Evolutionary conservation across 2,113 vertebrate species (phyloP).

Genomic region (Microcebus murinus): DNA sequence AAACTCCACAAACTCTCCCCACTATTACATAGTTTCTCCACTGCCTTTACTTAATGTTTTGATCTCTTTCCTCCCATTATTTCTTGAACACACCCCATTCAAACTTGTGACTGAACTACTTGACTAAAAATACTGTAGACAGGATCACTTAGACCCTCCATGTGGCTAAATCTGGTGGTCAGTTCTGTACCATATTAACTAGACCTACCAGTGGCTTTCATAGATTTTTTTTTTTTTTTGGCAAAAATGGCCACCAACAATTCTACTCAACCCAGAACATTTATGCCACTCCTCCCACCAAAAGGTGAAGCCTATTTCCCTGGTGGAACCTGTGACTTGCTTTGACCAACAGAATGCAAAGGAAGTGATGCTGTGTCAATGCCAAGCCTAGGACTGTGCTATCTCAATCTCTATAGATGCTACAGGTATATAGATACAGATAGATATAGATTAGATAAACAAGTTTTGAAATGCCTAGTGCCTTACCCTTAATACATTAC

Average conservation of each 20-base stretch:
- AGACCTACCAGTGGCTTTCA: neutral
- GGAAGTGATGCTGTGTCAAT: neutral
- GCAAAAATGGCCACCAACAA: neutral
- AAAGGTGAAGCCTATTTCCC: neutral
- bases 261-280: neutral
- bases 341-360: neutral
- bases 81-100: neutral
- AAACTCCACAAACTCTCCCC: neutral
- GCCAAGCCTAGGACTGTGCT: neutral
- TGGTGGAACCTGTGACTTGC: neutral
- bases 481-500: neutral
- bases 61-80: neutral
- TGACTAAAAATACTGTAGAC: neutral
- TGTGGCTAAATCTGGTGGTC: neutral
- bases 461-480: neutral
- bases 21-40: neutral
- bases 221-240: neutral
- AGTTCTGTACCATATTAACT: neutral
- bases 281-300: neutral
- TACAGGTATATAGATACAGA: no score
- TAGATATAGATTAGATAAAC: neutral
- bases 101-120: neutral
- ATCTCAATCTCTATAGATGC: neutral
- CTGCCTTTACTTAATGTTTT: neutral
- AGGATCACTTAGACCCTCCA: neutral